Base-by-base conservation (phyloP, 2,113 vertebrate genomes). In the Xenotilapia longispinis region DNA sequence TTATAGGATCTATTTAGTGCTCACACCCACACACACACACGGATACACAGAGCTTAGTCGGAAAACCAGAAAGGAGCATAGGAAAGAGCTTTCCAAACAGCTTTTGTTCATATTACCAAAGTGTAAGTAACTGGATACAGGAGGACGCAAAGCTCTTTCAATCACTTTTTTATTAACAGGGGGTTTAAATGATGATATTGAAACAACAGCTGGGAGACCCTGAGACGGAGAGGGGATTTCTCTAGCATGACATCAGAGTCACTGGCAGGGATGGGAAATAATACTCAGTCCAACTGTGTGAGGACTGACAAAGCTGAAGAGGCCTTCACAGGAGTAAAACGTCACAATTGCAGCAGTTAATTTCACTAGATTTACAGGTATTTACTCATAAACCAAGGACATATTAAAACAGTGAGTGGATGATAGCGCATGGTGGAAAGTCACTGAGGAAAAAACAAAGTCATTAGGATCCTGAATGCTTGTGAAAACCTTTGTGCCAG, bases 41-140 rank as follows among this genome's bases (percentile, higher is more conserved):
- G 17, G 70, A 82, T 58, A 82, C 79, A 88, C 86, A 87, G 63
- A 87, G 73, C 91, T 92, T 85, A 87, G 88, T 91, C 70, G 81
- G 75, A 91, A 87, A 88, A 81, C 33, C 68, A 84, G 36, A 38
- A 7, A 23, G 55, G 70, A 49, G 82, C 84, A 49, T 86, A 80
- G 79, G 81, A 87, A 88, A 88, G 68, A 68, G 82, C 83, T 87
- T 85, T 68, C 79, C 90, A 91, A 86, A 89, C 91, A 65, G 83
- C 70, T 88, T 92, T 91, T 88, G 85, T 38, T 7, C 63, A 81
- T 83, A 88, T 91, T 88, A 89, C 70, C 68, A 63, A 92, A 82
- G 92, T 94, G 93, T 89, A 83, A 91, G 95, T 96, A 96, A 96
- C 88, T 81, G 86, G 92, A 96, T 95, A 92, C 92, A 87, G 91